phyloP scores from a whole-genome alignment of 2,797 vertebrate species.

The Scyliorhinus canicula region DNA sequence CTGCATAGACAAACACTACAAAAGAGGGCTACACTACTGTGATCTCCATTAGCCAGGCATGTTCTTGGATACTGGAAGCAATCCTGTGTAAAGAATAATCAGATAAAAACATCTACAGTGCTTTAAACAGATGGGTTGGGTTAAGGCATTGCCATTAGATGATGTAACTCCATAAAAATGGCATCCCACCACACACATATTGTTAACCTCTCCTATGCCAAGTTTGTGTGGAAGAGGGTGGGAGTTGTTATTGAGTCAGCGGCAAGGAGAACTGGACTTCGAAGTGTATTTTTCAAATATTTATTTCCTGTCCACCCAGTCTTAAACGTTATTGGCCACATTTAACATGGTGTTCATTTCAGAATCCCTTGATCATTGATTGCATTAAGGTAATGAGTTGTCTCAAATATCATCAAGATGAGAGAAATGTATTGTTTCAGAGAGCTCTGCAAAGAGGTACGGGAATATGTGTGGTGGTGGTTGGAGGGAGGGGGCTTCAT shows the following conservation, averaged over 20 bases:
- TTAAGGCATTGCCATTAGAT: conserved; percentile 14
- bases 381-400: not conserved
- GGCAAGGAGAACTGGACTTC: not conserved
- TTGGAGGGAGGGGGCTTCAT: too few species aligned
- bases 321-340: not conserved
- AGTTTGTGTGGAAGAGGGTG: not conserved
- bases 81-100: not conserved
- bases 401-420: not conserved
- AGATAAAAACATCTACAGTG: not conserved
- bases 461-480: not conserved
- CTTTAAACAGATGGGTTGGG: not conserved
- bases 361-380: not conserved
- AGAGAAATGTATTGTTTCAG: not conserved
- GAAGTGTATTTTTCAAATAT: not conserved
- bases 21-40: not conserved
- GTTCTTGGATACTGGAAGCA: not conserved
- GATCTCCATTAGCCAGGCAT: not conserved
- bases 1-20: not conserved
- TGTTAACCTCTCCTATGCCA: not conserved
- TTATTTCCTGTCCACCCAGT: not conserved
- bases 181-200: not conserved
- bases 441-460: not conserved
- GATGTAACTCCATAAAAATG: conserved; percentile 9
- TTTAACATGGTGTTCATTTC: not conserved
- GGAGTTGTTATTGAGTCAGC: not conserved